Percentiles rank a stretch among this genome's conserved stretches.
These are phyloP conservation scores for Orius insidiosus DNA, from an alignment of 1,140 invertebrate species.

Conservation along the genomic window DNA sequence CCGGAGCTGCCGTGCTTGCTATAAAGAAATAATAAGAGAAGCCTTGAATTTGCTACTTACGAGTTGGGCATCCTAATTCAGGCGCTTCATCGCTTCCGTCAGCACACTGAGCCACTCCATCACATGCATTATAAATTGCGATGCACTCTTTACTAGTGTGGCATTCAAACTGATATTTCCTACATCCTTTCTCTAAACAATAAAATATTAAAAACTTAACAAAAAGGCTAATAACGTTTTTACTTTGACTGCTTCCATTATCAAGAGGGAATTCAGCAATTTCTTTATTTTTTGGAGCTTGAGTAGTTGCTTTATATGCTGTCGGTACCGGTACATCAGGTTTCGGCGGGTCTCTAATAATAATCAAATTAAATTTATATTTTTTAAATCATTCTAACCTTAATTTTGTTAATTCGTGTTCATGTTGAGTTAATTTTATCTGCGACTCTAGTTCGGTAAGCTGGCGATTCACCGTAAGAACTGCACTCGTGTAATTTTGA, in stretches of 20 bases:
- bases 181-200: constrained; percentile 38
- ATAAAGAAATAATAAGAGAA: not conserved
- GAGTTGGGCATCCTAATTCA: constrained; percentile 52
- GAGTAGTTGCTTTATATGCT: not conserved
- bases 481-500: constrained; percentile 73
- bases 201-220: constrained; percentile 2
- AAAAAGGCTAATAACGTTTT: not conserved
- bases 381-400: constrained; percentile 29
- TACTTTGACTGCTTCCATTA: not conserved
- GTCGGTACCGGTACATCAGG: not conserved
- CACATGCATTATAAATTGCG: constrained; percentile 87
- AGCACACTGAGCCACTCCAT: constrained; percentile 82
- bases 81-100: constrained; percentile 80
- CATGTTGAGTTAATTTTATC: constrained; percentile 55
- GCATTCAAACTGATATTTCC: constrained; percentile 74
- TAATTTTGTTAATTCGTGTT: constrained; percentile 58
- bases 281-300: constrained; percentile 4
- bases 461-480: constrained; percentile 42
- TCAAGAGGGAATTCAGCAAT: not conserved
- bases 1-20: too few relatives aligned
- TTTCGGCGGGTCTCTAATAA: not conserved
- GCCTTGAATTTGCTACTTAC: constrained; percentile 10
- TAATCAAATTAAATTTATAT: not conserved
- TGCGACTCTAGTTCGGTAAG: constrained; percentile 38
- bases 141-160: constrained; percentile 75